phyloP scores from a whole-genome alignment of 2,797 vertebrate species.

The Sphaeramia orbicularis region DNA sequence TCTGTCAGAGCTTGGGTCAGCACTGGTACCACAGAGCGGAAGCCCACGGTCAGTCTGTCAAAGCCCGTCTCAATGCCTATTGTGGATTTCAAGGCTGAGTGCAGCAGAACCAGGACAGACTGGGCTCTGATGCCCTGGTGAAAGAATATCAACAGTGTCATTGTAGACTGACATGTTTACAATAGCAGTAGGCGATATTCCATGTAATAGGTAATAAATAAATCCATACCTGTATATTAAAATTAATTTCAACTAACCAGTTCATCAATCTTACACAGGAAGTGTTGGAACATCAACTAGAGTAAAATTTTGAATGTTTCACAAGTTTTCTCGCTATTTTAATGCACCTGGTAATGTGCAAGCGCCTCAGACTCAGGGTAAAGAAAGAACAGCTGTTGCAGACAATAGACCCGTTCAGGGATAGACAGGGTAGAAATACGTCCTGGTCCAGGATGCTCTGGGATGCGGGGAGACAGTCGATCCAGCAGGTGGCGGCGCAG shows the following conservation, averaged over 20 bases:
- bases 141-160: constrained; percentile 11
- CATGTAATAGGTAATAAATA: neutral
- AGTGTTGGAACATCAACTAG: no score
- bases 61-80: constrained; percentile 85
- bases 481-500: constrained; percentile 90
- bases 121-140: constrained; percentile 85
- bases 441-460: constrained; percentile 25
- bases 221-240: neutral
- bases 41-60: constrained; percentile 82
- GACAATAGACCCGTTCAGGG: constrained; percentile 82
- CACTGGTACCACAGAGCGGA: constrained; percentile 80
- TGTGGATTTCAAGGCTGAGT: constrained; percentile 78
- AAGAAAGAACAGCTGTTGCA: constrained; percentile 91
- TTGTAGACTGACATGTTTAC: constrained; percentile 1
- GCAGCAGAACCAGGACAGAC: constrained; percentile 82
- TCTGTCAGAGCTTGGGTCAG: constrained; percentile 88
- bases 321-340: neutral
- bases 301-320: no score
- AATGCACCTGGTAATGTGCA: constrained; percentile 84
- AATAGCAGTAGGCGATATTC: neutral
- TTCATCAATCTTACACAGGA: neutral
- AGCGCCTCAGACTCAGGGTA: constrained; percentile 91
- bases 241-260: neutral
- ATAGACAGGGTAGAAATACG: constrained; percentile 57
- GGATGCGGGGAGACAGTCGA: constrained; percentile 73